Conservation (phyloP, 2,888 invertebrate genomes). For the Diadromus collaris region DNA sequence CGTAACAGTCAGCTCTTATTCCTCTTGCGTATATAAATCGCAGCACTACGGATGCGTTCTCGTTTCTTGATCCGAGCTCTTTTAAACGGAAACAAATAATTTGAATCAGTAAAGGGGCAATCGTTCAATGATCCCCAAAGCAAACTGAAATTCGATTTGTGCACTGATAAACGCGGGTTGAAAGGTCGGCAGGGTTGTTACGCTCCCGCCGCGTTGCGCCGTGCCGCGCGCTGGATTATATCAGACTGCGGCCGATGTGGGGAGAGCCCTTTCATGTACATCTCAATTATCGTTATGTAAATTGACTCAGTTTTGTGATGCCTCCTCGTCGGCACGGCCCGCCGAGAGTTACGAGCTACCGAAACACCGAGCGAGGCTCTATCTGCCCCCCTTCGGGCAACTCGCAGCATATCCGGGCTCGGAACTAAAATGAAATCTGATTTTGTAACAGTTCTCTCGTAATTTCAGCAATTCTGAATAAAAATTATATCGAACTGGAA, state of each 20-base stretch:
- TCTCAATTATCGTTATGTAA: constrained; percentile 79
- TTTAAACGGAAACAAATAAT: not conserved
- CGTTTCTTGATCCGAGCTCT: not conserved
- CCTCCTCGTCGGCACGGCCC: constrained; percentile 36
- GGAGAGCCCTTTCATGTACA: constrained; percentile 75
- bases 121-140: constrained; percentile 15
- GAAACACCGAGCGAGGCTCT: constrained; percentile 17
- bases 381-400: constrained; percentile 26
- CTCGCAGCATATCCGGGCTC: constrained; percentile 29
- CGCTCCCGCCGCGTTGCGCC: constrained; percentile 1
- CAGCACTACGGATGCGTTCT: not conserved
- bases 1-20: not conserved
- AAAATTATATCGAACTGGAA: not conserved
- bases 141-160: constrained; percentile 45
- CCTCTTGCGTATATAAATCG: not conserved
- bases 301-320: constrained; percentile 77
- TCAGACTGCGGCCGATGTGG: constrained; percentile 34
- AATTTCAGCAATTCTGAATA: not conserved
- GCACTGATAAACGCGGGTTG: constrained; percentile 25
- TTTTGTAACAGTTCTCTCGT: constrained; percentile 19
- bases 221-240: constrained; percentile 45
- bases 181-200: constrained; percentile 27
- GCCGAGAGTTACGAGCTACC: constrained; percentile 18
- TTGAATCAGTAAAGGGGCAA: not conserved
- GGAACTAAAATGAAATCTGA: constrained; percentile 41